A percentile compares a stretch with the other conserved stretches of the same genome.
These are phyloP conservation scores for Porites lobata DNA, from an alignment of 92 coral and sea anemone genomes.

Conservation along the genomic window DNA sequence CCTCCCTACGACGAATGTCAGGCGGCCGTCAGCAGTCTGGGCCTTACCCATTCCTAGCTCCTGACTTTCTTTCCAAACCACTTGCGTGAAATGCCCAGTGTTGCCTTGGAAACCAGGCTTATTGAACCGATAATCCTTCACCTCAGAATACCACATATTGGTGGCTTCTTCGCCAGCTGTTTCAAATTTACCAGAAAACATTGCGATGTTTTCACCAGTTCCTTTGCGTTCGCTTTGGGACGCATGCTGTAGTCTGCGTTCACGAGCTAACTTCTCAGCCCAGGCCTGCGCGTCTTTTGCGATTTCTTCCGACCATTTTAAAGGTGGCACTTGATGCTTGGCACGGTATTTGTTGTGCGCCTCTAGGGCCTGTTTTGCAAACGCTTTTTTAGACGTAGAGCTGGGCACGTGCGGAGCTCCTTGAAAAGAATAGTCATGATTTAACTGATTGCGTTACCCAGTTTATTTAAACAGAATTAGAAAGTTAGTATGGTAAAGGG, in stretches of 20 bases:
- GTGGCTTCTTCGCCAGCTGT: constrained; percentile 91
- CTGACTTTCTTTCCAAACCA: constrained; percentile 90
- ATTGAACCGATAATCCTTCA: constrained; percentile 81
- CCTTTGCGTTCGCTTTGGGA: constrained; percentile 73
- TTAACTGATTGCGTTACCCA: neutral
- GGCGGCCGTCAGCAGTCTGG: constrained; percentile 77
- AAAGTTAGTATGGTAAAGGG: neutral
- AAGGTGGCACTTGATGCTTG: constrained; percentile 78
- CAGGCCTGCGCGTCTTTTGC: constrained; percentile 93
- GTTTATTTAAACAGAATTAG: too few species aligned
- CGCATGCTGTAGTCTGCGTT: constrained; percentile 78
- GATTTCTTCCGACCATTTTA: constrained; percentile 92
- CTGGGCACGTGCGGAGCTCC: constrained; percentile 10
- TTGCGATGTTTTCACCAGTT: constrained; percentile 92
- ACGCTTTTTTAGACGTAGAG: constrained; percentile 27
- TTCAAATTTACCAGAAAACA: constrained; percentile 86
- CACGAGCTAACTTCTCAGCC: constrained; percentile 94
- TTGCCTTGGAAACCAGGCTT: constrained; percentile 85
- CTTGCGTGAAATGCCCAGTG: constrained; percentile 96
- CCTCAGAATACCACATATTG: constrained; percentile 87
- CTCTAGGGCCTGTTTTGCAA: constrained; percentile 76
- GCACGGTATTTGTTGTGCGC: constrained; percentile 91
- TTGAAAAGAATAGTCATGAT: neutral
- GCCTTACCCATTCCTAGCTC: constrained; percentile 95
- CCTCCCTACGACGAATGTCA: constrained; percentile 89